Evolutionary conservation across 2,113 vertebrate genomes (phyloP).

Genomic region (Ovis aries): DNA sequence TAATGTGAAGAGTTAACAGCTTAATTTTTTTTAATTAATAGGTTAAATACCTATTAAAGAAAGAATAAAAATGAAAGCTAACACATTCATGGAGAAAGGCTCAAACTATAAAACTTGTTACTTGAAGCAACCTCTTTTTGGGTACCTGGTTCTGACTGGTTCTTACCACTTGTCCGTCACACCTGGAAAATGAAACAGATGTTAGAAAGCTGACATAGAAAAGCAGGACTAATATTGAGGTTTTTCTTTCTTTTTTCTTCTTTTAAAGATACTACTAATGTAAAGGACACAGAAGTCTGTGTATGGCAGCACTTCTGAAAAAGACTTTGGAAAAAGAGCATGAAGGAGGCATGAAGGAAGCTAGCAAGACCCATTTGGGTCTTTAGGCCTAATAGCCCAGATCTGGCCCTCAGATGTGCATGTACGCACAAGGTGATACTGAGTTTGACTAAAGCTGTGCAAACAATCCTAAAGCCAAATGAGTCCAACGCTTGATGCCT

Average conservation of each 20-base stretch:
- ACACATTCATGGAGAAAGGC: neutral
- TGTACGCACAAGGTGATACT: constrained; percentile 2
- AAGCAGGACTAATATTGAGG: constrained; percentile 11
- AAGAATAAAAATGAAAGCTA: constrained; percentile 15
- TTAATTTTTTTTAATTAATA: neutral
- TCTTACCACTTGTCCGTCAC: neutral
- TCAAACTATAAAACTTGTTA: neutral
- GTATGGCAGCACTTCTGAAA: constrained; percentile 52
- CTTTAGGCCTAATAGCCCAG: constrained; percentile 57
- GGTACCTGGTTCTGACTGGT: neutral
- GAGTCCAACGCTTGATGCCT: neutral
- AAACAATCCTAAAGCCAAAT: constrained; percentile 44
- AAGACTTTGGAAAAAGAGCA: constrained; percentile 62
- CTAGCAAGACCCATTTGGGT: constrained; percentile 37
- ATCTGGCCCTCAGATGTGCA: constrained; percentile 33
- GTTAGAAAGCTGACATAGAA: constrained; percentile 10
- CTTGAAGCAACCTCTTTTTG: neutral
- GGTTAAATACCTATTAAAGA: neutral
- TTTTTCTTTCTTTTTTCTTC: constrained; percentile 22
- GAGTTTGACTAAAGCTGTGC: constrained; percentile 33
- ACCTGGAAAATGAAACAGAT: constrained; percentile 20
- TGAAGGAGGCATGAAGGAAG: constrained; percentile 53
- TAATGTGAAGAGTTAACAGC: neutral
- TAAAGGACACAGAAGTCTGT: constrained; percentile 58
- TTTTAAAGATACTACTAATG: constrained; percentile 40